Conservation (phyloP, 2,113 vertebrate genomes). For the Bufo bufo region DNA sequence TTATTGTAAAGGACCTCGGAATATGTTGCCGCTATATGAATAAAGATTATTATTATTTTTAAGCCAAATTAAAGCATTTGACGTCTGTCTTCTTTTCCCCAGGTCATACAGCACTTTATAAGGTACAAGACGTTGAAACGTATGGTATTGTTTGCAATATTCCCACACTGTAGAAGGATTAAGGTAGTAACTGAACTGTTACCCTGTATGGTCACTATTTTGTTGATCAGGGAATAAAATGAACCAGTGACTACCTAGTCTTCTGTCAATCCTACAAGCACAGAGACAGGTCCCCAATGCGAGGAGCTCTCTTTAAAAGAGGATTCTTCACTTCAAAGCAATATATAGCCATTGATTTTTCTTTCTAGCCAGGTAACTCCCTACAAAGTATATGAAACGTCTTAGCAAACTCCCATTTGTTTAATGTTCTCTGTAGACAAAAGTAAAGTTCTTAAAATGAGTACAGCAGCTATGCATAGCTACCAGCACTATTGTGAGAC, state of each 20-base stretch:
- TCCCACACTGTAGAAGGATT: neutral
- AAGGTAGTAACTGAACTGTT: neutral
- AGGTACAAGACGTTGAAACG: no score
- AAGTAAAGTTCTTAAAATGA: neutral
- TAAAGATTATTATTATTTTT: no score
- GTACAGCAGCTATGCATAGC: neutral
- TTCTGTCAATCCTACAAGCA: neutral
- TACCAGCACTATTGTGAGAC: conserved; percentile 2
- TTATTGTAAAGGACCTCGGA: no score
- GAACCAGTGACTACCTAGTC: neutral
- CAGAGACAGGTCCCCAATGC: neutral
- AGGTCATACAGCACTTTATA: no score
- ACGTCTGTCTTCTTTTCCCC: no score
- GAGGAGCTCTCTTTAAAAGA: neutral
- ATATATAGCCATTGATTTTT: neutral
- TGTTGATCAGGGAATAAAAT: neutral
- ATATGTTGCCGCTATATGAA: no score
- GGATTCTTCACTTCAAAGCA: neutral
- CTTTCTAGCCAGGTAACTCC: neutral
- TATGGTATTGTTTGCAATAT: neutral
- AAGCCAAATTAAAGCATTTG: no score
- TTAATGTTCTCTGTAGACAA: neutral
- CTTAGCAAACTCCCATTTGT: neutral
- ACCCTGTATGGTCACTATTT: neutral
- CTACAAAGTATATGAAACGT: neutral